Percentiles rank a stretch among this genome's conserved stretches.
Conservation (phyloP, 2,113 vertebrate genomes). For the Falco punctatus region DNA sequence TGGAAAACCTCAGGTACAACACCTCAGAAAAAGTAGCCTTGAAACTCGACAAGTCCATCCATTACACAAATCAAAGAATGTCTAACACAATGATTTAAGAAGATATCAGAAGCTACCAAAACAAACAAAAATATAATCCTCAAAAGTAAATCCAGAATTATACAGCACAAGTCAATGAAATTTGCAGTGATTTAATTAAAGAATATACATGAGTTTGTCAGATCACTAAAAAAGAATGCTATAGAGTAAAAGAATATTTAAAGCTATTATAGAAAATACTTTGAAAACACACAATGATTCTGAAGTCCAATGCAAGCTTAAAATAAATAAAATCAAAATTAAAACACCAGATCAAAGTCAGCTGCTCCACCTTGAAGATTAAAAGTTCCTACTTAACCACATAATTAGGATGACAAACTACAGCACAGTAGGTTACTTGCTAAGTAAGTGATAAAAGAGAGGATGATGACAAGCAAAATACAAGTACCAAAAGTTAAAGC, state of each 20-base stretch:
- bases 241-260: not conserved
- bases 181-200: not conserved
- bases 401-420: slow-evolving; percentile 1
- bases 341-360: slow-evolving; percentile 28
- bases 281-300: not conserved
- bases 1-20: not conserved
- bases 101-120: not conserved
- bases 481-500: not conserved
- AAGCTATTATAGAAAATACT: not conserved
- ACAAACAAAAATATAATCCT: not conserved
- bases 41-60: not conserved
- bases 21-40: not conserved
- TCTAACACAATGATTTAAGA: not conserved
- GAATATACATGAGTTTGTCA: not conserved
- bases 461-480: not conserved
- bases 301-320: not conserved
- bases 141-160: not conserved
- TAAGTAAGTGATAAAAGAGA: not conserved
- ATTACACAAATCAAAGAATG: not conserved
- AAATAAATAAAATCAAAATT: not conserved
- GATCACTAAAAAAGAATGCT: not conserved
- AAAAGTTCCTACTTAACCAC: slow-evolving; percentile 1
- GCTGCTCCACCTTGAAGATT: not conserved
- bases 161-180: not conserved
- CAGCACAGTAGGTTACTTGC: not conserved